Percentiles rank a stretch among this genome's conserved stretches.
phyloP scores from a whole-genome alignment of 2,797 vertebrate species.

The Gouania willdenowi region DNA sequence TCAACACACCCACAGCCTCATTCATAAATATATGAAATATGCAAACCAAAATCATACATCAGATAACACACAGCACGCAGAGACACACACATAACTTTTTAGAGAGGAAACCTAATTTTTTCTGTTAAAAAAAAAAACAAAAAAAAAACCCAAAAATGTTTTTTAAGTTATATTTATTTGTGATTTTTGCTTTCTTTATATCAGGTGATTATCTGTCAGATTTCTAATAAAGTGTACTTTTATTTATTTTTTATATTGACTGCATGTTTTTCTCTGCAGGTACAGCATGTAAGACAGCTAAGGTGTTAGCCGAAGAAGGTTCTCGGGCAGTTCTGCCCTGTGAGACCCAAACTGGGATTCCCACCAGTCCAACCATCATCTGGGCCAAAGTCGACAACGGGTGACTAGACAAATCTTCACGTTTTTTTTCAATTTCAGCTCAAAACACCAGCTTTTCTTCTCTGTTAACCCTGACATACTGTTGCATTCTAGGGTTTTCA shows the following conservation, averaged over 20 bases:
- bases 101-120: too few species aligned
- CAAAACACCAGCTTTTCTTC: background rate
- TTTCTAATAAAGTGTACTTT: background rate
- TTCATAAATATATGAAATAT: conserved; percentile 11
- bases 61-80: background rate
- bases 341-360: fast-evolving
- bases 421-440: background rate
- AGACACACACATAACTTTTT: conserved; percentile 3
- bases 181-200: conserved; percentile 24
- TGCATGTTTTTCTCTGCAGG: conserved; percentile 26
- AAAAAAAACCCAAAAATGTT: conserved; percentile 3
- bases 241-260: background rate
- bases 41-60: conserved; percentile 5
- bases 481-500: conserved; percentile 16
- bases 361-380: background rate
- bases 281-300: conserved; percentile 9
- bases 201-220: conserved; percentile 46
- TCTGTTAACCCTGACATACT: conserved; percentile 13
- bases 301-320: conserved; percentile 49
- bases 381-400: conserved; percentile 45
- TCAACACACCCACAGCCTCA: background rate
- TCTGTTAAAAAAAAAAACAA: too few species aligned
- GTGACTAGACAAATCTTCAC: conserved; percentile 30
- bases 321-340: conserved; percentile 59
- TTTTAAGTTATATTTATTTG: conserved; percentile 36